phyloP scores from a whole-genome alignment of 2,888 invertebrate genomes.

The Bruchidius siliquastri region DNA sequence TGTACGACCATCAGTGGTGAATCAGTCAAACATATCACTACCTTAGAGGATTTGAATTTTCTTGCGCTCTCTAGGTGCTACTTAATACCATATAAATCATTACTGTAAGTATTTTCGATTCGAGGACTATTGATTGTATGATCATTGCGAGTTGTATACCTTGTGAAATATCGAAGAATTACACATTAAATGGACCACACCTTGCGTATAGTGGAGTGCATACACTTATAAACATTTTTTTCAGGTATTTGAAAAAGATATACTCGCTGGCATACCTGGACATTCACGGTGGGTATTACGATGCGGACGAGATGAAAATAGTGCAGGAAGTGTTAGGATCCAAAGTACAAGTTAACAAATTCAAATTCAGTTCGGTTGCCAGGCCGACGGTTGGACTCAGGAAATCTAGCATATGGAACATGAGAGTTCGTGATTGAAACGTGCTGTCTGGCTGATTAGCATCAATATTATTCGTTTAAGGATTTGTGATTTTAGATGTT shows the following conservation, averaged over 20 bases:
- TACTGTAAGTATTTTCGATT: constrained; percentile 59
- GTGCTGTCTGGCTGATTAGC: too few relatives aligned
- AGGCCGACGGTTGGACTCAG: constrained; percentile 83
- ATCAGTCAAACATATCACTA: constrained; percentile 55
- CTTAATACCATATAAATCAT: constrained; percentile 63
- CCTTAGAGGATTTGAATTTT: constrained; percentile 64
- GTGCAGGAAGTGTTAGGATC: constrained; percentile 55
- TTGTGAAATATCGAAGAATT: too few relatives aligned
- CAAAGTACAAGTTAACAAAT: constrained; percentile 65
- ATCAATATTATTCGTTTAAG: background rate
- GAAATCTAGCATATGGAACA: constrained; percentile 87
- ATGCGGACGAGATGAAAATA: constrained; percentile 50
- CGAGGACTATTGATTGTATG: too few relatives aligned
- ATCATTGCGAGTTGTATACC: too few relatives aligned
- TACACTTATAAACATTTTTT: constrained; percentile 13
- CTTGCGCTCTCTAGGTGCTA: constrained; percentile 79
- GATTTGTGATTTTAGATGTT: constrained; percentile 21
- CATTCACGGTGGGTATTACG: constrained; percentile 78
- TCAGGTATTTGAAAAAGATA: constrained; percentile 53
- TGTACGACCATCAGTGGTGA: constrained; percentile 66
- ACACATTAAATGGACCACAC: too few relatives aligned
- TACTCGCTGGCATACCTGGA: constrained; percentile 68
- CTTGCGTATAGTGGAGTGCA: background rate
- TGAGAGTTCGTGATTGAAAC: constrained; percentile 70
- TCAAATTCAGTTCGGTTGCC: constrained; percentile 79